Base-by-base conservation (phyloP, 2,797 vertebrate species). In the Coreius guichenoti region DNA sequence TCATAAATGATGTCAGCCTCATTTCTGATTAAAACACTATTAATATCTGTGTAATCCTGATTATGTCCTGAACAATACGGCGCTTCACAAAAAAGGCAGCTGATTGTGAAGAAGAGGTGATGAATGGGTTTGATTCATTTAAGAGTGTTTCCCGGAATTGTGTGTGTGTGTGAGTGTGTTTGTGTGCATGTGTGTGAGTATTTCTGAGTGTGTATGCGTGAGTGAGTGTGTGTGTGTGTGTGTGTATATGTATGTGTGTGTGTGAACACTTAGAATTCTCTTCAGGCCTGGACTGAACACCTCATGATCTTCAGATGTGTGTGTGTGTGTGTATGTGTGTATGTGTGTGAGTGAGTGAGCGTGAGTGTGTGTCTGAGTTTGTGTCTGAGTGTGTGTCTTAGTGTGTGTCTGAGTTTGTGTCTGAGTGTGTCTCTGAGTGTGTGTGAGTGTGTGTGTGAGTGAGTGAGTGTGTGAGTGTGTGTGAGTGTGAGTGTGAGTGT, bases 21-120 rank as follows among this genome's bases (percentile, higher is more conserved):
- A 12, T 45, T 43, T 63, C 23, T 78, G 36, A 78, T 78, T 78
- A 78, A 78, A 78, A 45, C 56, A 13, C 74, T 78, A 63, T 61
- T 33, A 23, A 82, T 61, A 77, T 51, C 65, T 8, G 13, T 29
- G 23, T 81, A 76, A 81, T 86, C 79, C 85, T 3, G 43, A 86
- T 81, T 75, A 31, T 51, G 33, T 21, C 17, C 63, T 69, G 61
- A 86, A 77, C 21, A 69, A 75, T 58, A 43, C 1, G 6, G 1
- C n/a, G 1, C 26, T 16, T 77, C 31, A 31, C 58, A 31, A 11
- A 39, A 17, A n/a, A 14, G 5, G 12, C 12, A 29, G n/a, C 17
- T 29, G 43, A 73, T 43, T 29, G 43, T 26, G 31, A 8, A n/a
- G 13, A 26, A 54, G 21, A n/a, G n/a, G 9, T 16, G 4, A 49